Percentiles rank a stretch among this genome's conserved stretches.
phyloP scores from a whole-genome alignment of 2,113 vertebrate species.

The Nymphicus hollandicus region DNA sequence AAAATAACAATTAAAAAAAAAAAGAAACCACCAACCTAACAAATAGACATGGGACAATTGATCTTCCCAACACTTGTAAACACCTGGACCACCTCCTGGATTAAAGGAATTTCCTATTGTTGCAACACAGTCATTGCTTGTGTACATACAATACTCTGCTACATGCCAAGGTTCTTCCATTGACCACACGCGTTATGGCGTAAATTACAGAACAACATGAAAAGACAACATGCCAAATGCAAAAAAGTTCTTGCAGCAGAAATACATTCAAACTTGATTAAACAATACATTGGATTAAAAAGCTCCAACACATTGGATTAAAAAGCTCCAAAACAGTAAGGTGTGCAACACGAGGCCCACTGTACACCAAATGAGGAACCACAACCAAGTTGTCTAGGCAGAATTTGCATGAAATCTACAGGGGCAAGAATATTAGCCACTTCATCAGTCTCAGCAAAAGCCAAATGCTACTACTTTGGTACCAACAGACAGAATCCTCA shows the following conservation, averaged over 20 bases:
- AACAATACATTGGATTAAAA: not conserved
- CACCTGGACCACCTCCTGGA: not conserved
- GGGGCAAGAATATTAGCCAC: not conserved
- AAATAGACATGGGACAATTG: not conserved
- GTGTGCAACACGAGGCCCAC: not conserved
- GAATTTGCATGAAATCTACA: not conserved
- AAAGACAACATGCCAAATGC: not conserved
- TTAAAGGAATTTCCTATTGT: not conserved
- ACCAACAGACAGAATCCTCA: not conserved
- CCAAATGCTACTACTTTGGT: not conserved
- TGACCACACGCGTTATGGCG: fast-evolving
- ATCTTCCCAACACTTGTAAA: not conserved
- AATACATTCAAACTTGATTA: not conserved
- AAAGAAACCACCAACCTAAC: not conserved
- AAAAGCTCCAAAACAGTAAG: not conserved
- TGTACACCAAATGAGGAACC: not conserved
- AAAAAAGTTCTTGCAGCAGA: not conserved
- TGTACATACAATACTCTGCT: not conserved
- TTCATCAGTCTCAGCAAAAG: not conserved
- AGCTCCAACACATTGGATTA: not conserved
- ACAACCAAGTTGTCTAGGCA: not conserved
- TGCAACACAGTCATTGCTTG: not conserved
- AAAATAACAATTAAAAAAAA: too few species aligned
- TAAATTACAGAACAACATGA: not conserved
- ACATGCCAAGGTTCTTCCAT: not conserved